Evolutionary conservation across 2,113 vertebrate genomes (phyloP), one percentile per base, ranked within the genome.

Genomic region (Arvicanthis niloticus): DNA sequence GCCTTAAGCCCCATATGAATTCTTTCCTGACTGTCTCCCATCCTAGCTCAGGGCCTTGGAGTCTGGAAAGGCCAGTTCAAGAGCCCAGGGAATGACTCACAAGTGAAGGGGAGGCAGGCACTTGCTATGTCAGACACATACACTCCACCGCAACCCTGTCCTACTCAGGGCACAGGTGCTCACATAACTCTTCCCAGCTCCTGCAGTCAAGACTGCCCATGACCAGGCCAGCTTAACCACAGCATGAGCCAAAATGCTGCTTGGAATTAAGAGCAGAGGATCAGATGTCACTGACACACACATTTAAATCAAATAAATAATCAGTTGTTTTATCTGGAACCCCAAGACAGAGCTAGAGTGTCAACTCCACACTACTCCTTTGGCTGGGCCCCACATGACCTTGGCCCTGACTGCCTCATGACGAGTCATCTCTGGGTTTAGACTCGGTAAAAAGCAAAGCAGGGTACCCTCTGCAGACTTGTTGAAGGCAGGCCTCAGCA

Each of bases 251-350:
- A 37, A 48, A 31, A 26, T 16, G 6, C 15, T 78, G 45, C 80
- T 82, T 88, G 26, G 37, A 90, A 58, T 73, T 75, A 62, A 42
- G 40, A 19, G 62, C 24, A 11, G 26, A 85, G 45, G 45, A 45
- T 65, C 85, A 24, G 80, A 72, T 24, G 65, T 67, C 45, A 48
- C 12, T 24, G 45, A 22, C 1, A 84, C 3, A 21, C 40, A 58
- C 48, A 51, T n/a, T 89, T 70, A 70, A 91, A 82, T 78, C 58
- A 56, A 53, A 76, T 2, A 48, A 53, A 85, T 1, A 45, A 82
- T 45, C 16, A 40, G n/a, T 34, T 51, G 80, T 88, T 40, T 91
- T 90, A 82, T 91, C 78, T 87, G 91, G 89, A 91, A 86, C 31
- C 16, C 51, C 26, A 45, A 65, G n/a, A 51, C 22, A 60, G 45